These are phyloP conservation scores for Helobdella robusta DNA, from an alignment of 2,888 invertebrate genomes.

Conservation along the genomic window DNA sequence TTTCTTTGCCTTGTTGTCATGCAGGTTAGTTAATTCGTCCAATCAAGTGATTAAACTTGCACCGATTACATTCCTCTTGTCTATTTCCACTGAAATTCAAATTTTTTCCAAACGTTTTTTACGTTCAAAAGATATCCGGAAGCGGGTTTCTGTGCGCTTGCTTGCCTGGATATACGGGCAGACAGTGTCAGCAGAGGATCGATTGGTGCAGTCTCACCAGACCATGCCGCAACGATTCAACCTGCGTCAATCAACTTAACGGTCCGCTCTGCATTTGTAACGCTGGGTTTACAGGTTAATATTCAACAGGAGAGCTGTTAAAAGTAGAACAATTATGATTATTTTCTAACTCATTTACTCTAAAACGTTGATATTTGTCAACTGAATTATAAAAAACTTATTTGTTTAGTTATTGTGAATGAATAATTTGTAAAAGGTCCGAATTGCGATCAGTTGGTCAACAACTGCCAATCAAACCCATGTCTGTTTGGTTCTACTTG, in stretches of 20 bases:
- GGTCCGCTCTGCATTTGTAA: constrained; percentile 6
- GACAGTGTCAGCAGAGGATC: constrained; percentile 35
- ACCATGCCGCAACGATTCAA: constrained; percentile 39
- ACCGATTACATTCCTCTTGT: too few species aligned
- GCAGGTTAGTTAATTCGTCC: background rate
- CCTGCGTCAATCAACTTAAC: constrained; percentile 29
- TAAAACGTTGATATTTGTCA: background rate
- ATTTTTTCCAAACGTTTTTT: too few species aligned
- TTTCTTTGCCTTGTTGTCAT: background rate
- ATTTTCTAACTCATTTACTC: background rate
- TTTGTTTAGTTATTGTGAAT: background rate
- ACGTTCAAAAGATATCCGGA: background rate
- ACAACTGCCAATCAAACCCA: constrained; percentile 35
- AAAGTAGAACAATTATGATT: background rate
- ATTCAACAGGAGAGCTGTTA: background rate
- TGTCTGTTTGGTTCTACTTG: constrained; percentile 47
- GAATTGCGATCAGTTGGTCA: constrained; percentile 35
- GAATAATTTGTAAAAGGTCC: constrained; percentile 29
- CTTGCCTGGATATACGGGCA: constrained; percentile 34
- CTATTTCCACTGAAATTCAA: too few species aligned
- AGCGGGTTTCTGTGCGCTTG: constrained; percentile 29
- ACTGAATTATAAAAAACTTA: background rate
- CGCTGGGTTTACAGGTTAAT: constrained; percentile 10
- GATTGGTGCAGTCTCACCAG: constrained; percentile 35
- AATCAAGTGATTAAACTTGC: too few species aligned